These are phyloP conservation scores for Drosophila sordidula DNA, from an alignment of 2,888 invertebrate genomes.

Conservation along the genomic window DNA sequence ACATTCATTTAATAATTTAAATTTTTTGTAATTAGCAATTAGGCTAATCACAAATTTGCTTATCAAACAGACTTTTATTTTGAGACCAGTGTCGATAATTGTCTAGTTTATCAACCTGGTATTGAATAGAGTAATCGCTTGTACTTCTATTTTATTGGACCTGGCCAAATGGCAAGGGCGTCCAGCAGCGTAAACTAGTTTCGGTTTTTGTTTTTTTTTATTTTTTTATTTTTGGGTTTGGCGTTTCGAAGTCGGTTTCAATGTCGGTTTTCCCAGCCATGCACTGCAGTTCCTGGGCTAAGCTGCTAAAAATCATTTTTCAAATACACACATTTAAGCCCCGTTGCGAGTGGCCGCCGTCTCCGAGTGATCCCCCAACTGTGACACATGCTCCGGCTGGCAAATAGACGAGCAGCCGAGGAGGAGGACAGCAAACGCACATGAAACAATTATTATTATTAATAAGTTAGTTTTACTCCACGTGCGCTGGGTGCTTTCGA, in stretches of 20 bases:
- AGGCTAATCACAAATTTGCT: too few relatives aligned
- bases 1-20: too few relatives aligned
- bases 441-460: conserved; percentile 78
- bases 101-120: not conserved
- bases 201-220: conserved; percentile 5
- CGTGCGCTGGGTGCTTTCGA: conserved; percentile 45
- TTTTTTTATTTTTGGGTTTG: conserved; percentile 7
- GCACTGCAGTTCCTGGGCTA: conserved; percentile 35
- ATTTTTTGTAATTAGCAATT: too few relatives aligned
- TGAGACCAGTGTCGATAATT: not conserved
- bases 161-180: conserved; percentile 51
- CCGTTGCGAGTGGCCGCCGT: conserved; percentile 36
- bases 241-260: conserved; percentile 6
- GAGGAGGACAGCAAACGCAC: conserved; percentile 37
- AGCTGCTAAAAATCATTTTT: conserved; percentile 76
- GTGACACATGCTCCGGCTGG: conserved; percentile 69
- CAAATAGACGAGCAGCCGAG: conserved; percentile 35
- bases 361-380: conserved; percentile 47
- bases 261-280: conserved; percentile 32
- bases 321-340: conserved; percentile 61
- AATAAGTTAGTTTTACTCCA: conserved; percentile 74
- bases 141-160: conserved; percentile 16
- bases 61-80: too few relatives aligned
- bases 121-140: conserved; percentile 5
- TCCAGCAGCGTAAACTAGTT: conserved; percentile 58